These are phyloP conservation scores for Caracal caracal DNA, from an alignment of 2,113 vertebrate species.

Conservation along the genomic window DNA sequence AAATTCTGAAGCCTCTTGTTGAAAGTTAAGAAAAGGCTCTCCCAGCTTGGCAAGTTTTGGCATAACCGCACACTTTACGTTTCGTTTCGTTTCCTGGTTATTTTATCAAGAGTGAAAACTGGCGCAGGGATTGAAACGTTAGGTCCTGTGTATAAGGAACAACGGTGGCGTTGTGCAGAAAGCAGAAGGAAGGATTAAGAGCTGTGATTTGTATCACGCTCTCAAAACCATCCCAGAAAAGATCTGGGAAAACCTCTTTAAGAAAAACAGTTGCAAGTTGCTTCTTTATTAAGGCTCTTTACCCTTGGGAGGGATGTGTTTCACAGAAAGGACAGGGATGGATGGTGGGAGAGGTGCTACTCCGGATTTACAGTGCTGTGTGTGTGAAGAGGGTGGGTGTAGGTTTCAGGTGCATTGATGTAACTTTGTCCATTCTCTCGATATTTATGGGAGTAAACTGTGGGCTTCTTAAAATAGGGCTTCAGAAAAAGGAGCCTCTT, in stretches of 20 bases:
- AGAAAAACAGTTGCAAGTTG: background rate
- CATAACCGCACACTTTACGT: conserved; percentile 40
- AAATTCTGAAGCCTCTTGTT: conserved; percentile 38
- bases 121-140: conserved; percentile 10
- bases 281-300: background rate
- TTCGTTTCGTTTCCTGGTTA: conserved; percentile 62
- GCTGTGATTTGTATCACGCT: background rate
- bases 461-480: background rate
- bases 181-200: conserved; percentile 45
- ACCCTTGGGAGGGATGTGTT: too few species aligned
- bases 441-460: background rate
- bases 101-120: conserved; percentile 57
- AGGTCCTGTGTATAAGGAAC: conserved; percentile 25
- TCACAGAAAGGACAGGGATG: background rate
- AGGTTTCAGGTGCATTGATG: background rate
- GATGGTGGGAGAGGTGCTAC: too few species aligned
- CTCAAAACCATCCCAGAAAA: background rate
- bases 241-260: background rate
- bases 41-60: conserved; percentile 29
- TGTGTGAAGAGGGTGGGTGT: background rate
- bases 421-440: background rate
- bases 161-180: background rate
- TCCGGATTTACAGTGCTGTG: background rate
- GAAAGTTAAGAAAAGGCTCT: conserved; percentile 48
- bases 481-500: background rate